Percentiles rank a stretch among this genome's conserved stretches.
Evolutionary conservation across 2,797 vertebrate species (phyloP).

Genomic region (Pseudochromis fuscus): DNA sequence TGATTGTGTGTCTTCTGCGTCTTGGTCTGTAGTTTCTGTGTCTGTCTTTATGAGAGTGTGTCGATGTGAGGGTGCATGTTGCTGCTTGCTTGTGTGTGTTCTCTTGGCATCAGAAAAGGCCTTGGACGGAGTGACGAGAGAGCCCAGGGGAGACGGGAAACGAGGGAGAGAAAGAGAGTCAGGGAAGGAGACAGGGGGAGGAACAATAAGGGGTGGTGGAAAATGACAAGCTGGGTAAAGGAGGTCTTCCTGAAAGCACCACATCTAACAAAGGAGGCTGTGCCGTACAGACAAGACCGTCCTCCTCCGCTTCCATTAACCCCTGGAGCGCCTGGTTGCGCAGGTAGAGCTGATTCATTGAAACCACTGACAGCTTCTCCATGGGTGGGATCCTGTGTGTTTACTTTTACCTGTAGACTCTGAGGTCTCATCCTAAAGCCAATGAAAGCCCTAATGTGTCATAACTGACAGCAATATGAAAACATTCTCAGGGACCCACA

Average conservation of each 20-base stretch:
- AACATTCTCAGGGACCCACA: constrained; percentile 72
- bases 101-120: constrained; percentile 72
- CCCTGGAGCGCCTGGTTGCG: constrained; percentile 63
- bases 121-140: constrained; percentile 64
- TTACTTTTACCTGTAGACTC: constrained; percentile 82
- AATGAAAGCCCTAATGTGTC: constrained; percentile 80
- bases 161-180: constrained; percentile 13
- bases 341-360: constrained; percentile 79
- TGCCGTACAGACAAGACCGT: constrained; percentile 58
- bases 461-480: constrained; percentile 79
- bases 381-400: constrained; percentile 82
- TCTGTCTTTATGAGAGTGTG: constrained; percentile 57
- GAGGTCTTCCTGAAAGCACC: constrained; percentile 81
- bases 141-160: constrained; percentile 47
- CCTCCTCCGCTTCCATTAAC: constrained; percentile 82
- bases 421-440: constrained; percentile 77
- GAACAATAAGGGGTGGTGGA: constrained; percentile 70
- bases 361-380: constrained; percentile 78
- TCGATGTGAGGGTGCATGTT: constrained; percentile 62
- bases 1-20: constrained; percentile 54
- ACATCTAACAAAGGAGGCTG: constrained; percentile 77
- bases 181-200: constrained; percentile 23
- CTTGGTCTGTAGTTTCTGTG: constrained; percentile 47
- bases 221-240: constrained; percentile 79
- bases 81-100: constrained; percentile 73